Evolutionary conservation across 2,797 vertebrate species (phyloP).

Genomic region (Poecilia gillii): DNA sequence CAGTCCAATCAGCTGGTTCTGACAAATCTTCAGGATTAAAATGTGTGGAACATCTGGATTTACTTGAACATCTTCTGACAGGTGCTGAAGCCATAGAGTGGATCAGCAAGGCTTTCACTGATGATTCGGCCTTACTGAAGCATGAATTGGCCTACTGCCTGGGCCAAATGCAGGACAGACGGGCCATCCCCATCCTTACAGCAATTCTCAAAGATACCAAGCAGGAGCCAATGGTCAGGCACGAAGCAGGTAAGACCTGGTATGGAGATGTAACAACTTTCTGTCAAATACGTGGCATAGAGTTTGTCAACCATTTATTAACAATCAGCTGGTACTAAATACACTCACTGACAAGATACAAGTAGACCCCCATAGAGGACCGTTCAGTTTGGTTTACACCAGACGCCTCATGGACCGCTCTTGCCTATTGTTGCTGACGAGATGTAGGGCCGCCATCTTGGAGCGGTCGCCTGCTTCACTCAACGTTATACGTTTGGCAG

Average conservation of each 20-base stretch:
- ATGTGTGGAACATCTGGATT: background rate
- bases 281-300: background rate
- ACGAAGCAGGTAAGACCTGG: conserved; percentile 90
- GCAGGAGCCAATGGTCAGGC: conserved; percentile 95
- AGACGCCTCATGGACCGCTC: no score
- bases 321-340: background rate
- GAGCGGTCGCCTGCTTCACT: no score
- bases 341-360: background rate
- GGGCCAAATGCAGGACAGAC: conserved; percentile 91
- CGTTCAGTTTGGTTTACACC: background rate
- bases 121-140: conserved; percentile 91
- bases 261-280: background rate
- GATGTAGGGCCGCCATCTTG: no score
- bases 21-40: background rate
- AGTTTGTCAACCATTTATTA: background rate
- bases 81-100: conserved; percentile 84
- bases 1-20: background rate
- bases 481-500: no score
- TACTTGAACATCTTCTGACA: conserved; percentile 25
- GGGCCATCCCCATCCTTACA: conserved; percentile 84
- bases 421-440: no score
- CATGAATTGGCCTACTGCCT: conserved; percentile 95
- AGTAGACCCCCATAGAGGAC: background rate
- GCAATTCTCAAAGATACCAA: conserved; percentile 82
- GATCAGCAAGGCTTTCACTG: conserved; percentile 88